Evolutionary conservation across 2,113 vertebrate genomes (phyloP), one percentile per base, ranked within the genome.

Genomic region (Onychostoma macrolepis): DNA sequence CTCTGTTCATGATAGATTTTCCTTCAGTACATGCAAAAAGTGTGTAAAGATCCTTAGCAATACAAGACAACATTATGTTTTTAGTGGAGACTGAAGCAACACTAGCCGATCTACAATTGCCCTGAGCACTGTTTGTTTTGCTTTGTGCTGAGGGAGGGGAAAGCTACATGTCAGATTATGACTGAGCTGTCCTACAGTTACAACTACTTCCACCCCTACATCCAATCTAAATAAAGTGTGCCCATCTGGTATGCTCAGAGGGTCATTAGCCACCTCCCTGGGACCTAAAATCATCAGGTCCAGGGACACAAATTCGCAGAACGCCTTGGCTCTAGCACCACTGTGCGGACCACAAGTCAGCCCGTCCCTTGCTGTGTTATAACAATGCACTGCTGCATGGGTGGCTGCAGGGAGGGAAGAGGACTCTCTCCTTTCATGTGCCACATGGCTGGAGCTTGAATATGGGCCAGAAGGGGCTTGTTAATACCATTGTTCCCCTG

Each of bases 371-470:
- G 94, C 96, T 97, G 96, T 92, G 96, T 94, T 92, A 88, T 92
- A 95, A 97, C 96, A 97, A 98, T 96, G 93, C 89, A 91, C 91
- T 88, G 89, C 92, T 94, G 95, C 92, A 94, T 92, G 92, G 94
- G 93, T 91, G 93, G 84, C 84, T 67, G 80, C 21, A 63, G 86
- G 87, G 87, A 86, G 71, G 81, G 41, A 84, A 91, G 91, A 93
- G 92, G 90, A 90, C 91, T 92, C 92, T 92, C 94, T 92, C 93
- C 95, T 96, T 95, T 97, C 93, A 96, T 93, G 93, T 92, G 93
- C 95, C 96, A 97, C 96, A 97, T 97, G 96, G 95, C 95, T 94
- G 80, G 87, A 91, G 91, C 89, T 89, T 97, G 95, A 94, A 94
- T 92, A 92, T 93, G 92, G 96, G 97, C 95, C 96, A 95, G 93